Evolutionary conservation across 2,888 invertebrate species (phyloP), one percentile per base, ranked within the genome.

Genomic region (Glyphotaelius pellucidus): DNA sequence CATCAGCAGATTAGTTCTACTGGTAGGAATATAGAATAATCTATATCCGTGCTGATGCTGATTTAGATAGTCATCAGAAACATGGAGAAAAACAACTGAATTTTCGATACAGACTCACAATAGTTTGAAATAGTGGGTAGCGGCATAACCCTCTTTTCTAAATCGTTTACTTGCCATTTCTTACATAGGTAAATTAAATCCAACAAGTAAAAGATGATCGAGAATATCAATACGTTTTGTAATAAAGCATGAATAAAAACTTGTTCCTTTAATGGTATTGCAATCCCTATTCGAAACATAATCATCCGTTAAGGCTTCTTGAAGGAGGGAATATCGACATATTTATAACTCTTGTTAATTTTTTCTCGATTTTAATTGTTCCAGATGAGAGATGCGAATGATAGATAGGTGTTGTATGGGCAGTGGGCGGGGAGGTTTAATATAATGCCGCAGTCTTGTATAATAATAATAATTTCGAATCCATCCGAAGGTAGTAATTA

Each of bases 331-430:
- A 91, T 87, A 91, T 91, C 90, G 93, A 93, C 93, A 91, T 88
- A 91, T 93, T 93, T 93, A 93, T 92, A 91, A 87, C 92, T 90
- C 92, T 91, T 88, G 93, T 92, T 93, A 92, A 93, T 92, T 92
- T 92, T 93, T 92, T 91, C 92, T 92, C 88, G 90, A 67, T 93
- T 93, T 92, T 93, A 93, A 93, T 92, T 93, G 93, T 92, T 87
- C 89, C 85, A 90, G 85, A 92, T 93, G 93, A 93, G 93, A 93
- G 93, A 93, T 93, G 91, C 92, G 90, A 91, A 35, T 93, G 93
- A 93, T 93, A 93, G 93, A 93, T 93, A 92, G 92, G 91, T 93
- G 92, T 84, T 35, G 92, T 86, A 84, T 67, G 90, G 91, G 80
- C 90, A 88, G 92, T 91, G 89, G 92, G 92, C 92, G 92, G 91